These are phyloP conservation scores for Galeruca laticollis DNA, from an alignment of 2,888 invertebrate genomes.

Conservation along the genomic window DNA sequence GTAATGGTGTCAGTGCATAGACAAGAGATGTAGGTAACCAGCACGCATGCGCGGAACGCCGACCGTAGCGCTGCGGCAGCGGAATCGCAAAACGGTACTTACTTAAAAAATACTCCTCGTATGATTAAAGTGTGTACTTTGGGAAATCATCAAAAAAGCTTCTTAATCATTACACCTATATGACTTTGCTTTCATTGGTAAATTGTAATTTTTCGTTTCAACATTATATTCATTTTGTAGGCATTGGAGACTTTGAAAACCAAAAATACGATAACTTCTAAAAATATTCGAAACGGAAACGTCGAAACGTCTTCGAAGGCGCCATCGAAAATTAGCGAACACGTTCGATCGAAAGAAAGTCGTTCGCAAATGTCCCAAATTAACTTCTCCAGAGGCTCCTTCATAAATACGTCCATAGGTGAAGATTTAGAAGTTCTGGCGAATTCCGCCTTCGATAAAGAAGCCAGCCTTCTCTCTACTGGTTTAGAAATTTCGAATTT, in stretches of 20 bases:
- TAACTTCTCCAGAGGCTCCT: conserved; percentile 60
- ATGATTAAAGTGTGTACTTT: no score
- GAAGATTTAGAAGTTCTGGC: conserved; percentile 32
- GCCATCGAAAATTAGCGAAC: conserved; percentile 31
- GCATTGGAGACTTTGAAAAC: conserved; percentile 55
- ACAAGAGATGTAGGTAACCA: no score
- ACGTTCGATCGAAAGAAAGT: conserved; percentile 6
- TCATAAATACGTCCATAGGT: conserved; percentile 38
- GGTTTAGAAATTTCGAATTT: conserved; percentile 36
- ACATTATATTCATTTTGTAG: conserved; percentile 27
- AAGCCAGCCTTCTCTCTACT: conserved; percentile 36
- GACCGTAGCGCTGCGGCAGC: no score
- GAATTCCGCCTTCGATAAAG: conserved; percentile 38
- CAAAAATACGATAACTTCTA: conserved; percentile 45
- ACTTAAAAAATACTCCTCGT: no score
- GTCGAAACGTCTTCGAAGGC: conserved; percentile 57
- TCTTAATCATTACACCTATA: background rate
- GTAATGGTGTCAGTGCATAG: no score
- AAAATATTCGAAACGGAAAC: conserved; percentile 54
- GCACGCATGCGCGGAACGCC: no score
- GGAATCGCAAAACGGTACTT: no score
- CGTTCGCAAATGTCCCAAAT: conserved; percentile 49
- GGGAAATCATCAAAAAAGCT: background rate
- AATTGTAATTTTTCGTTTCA: background rate
- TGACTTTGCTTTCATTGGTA: no score